Percentiles rank a stretch among this genome's conserved stretches.
Conservation (phyloP, 2,113 vertebrate genomes). For the Anarhynchus alexandrinus region DNA sequence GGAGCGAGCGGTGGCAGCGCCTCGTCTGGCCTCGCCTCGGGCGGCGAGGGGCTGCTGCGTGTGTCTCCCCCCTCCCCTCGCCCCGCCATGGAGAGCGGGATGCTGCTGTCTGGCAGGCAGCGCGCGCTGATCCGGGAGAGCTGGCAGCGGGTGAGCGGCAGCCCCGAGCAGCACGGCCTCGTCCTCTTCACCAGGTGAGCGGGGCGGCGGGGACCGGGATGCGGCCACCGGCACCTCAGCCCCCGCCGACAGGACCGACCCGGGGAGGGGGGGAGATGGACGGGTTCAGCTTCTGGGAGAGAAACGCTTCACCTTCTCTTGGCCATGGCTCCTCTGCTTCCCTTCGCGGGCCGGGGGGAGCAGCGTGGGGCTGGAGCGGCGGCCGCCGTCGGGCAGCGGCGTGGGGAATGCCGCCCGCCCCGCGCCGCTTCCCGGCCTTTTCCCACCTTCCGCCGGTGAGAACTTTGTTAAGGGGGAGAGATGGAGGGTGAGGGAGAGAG, state of each 20-base stretch:
- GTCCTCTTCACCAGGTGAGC: conserved; percentile 88
- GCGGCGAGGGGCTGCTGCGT: background rate
- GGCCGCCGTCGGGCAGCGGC: background rate
- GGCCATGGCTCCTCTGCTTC: background rate
- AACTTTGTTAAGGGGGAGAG: background rate
- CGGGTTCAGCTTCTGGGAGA: background rate
- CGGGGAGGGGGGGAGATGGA: background rate
- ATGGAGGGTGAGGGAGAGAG: background rate
- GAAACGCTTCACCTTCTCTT: background rate
- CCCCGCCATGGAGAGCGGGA: conserved; percentile 65
- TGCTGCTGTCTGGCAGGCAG: conserved; percentile 76
- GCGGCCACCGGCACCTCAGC: background rate
- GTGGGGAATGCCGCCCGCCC: background rate
- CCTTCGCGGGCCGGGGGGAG: background rate
- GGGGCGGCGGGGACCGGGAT: background rate
- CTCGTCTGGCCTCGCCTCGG: background rate
- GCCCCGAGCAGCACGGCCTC: conserved; percentile 88
- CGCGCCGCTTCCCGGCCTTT: background rate
- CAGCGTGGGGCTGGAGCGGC: background rate
- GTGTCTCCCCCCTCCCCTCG: too few species aligned
- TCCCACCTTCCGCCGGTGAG: background rate
- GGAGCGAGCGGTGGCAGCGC: background rate
- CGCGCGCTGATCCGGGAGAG: conserved; percentile 89
- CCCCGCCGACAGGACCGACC: background rate
- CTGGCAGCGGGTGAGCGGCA: conserved; percentile 86